A percentile compares a stretch with the other conserved stretches of the same genome.
Conservation (phyloP, 2,113 vertebrate species). For the Scomber colias region DNA sequence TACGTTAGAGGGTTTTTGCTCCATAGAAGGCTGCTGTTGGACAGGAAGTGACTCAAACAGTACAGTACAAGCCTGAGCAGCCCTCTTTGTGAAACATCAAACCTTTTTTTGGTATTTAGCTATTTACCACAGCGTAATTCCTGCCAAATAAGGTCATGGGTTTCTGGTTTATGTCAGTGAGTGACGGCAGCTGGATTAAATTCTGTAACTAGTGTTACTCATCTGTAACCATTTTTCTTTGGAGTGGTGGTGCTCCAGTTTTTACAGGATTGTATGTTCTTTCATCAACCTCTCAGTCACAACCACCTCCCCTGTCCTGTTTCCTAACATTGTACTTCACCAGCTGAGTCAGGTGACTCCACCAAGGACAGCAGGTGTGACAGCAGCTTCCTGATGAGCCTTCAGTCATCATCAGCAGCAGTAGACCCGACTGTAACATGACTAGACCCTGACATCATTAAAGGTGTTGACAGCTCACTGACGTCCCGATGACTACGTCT, state of each 20-base stretch:
- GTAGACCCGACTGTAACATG: conserved; percentile 25
- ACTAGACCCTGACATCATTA: conserved; percentile 18
- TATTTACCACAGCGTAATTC: conserved; percentile 3
- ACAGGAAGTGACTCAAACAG: conserved; percentile 62
- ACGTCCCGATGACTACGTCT: background rate
- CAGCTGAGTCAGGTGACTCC: conserved; percentile 30
- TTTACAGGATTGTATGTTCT: conserved; percentile 12
- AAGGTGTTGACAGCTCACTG: conserved; percentile 52
- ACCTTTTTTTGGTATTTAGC: background rate
- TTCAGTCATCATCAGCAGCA: background rate
- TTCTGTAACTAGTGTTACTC: background rate
- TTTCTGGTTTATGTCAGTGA: conserved; percentile 3
- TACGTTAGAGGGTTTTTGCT: conserved; percentile 57
- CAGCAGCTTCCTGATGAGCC: conserved; percentile 7
- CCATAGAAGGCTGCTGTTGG: conserved; percentile 9
- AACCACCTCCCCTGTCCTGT: conserved; percentile 25
- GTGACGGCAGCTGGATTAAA: background rate
- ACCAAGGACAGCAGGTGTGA: conserved; percentile 24
- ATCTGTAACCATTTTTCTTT: background rate
- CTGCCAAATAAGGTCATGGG: conserved; percentile 23
- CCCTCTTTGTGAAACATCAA: conserved; percentile 27
- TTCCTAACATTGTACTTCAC: background rate
- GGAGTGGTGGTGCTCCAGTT: background rate
- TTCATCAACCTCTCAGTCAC: conserved; percentile 23
- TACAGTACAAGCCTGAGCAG: conserved; percentile 27